phyloP scores from a whole-genome alignment of 2,113 vertebrate genomes.

The Scomber scombrus region DNA sequence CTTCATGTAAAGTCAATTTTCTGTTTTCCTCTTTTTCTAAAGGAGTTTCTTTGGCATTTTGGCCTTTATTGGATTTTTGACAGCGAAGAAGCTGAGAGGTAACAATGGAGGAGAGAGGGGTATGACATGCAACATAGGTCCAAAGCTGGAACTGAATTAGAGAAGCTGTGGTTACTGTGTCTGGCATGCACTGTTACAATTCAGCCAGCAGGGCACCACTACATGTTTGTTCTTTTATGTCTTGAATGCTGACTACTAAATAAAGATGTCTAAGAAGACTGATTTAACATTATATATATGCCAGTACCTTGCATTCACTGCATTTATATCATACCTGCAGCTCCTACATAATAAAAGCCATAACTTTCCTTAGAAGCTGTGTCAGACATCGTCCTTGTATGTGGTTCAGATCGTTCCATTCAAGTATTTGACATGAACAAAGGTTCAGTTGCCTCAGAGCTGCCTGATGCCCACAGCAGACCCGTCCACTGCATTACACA shows the following conservation, averaged over 20 bases:
- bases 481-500: slow-evolving; percentile 90
- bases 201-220: too few relatives aligned
- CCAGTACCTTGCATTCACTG: not conserved
- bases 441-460: slow-evolving; percentile 79
- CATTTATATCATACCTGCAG: not conserved
- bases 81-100: too few relatives aligned
- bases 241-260: not conserved
- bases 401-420: slow-evolving; percentile 86
- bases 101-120: too few relatives aligned
- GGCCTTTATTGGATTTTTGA: too few relatives aligned
- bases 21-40: too few relatives aligned
- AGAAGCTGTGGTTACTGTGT: too few relatives aligned
- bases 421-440: slow-evolving; percentile 91
- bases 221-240: not conserved
- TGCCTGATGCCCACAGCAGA: slow-evolving; percentile 87
- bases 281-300: not conserved
- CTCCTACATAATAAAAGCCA: not conserved
- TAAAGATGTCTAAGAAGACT: not conserved
- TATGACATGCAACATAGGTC: too few relatives aligned
- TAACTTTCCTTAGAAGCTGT: slow-evolving; percentile 56
- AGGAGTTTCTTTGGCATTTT: too few relatives aligned
- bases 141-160: too few relatives aligned
- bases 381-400: slow-evolving; percentile 88
- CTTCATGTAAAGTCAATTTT: too few relatives aligned
- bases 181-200: too few relatives aligned